These are phyloP conservation scores for Lithobates pipiens DNA, from an alignment of 2,797 vertebrate species.

Conservation along the genomic window DNA sequence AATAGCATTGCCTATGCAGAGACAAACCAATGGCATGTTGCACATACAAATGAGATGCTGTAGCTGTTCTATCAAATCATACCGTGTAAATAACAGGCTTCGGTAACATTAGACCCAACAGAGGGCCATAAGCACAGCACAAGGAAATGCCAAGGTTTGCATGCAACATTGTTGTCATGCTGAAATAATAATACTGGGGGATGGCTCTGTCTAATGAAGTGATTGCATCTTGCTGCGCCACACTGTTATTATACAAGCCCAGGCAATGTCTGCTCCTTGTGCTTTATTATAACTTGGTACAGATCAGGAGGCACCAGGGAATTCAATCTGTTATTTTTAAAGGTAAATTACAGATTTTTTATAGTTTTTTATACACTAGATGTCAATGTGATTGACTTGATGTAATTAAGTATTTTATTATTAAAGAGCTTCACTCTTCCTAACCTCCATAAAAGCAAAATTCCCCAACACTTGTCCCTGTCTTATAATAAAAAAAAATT, in stretches of 20 bases:
- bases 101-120: slow-evolving; percentile 23
- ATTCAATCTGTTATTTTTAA: background rate
- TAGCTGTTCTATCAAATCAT: background rate
- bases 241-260: slow-evolving; percentile 47
- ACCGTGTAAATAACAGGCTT: slow-evolving; percentile 50
- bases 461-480: too few species aligned
- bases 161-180: slow-evolving; percentile 24
- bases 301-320: background rate
- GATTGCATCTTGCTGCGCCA: slow-evolving; percentile 38
- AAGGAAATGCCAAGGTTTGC: slow-evolving; percentile 11
- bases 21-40: background rate
- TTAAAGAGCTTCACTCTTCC: too few species aligned
- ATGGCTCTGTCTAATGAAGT: slow-evolving; percentile 46
- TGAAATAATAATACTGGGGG: slow-evolving; percentile 46
- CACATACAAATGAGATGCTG: slow-evolving; percentile 5
- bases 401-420: too few species aligned
- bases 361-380: too few species aligned
- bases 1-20: slow-evolving; percentile 9
- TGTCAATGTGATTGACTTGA: too few species aligned
- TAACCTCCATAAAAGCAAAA: too few species aligned
- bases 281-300: background rate
- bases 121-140: slow-evolving; percentile 3
- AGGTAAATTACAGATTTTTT: too few species aligned
- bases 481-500: too few species aligned
- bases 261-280: slow-evolving; percentile 48